Base-by-base conservation (phyloP, 2,113 vertebrate species). In the Carlito syrichta region DNA sequence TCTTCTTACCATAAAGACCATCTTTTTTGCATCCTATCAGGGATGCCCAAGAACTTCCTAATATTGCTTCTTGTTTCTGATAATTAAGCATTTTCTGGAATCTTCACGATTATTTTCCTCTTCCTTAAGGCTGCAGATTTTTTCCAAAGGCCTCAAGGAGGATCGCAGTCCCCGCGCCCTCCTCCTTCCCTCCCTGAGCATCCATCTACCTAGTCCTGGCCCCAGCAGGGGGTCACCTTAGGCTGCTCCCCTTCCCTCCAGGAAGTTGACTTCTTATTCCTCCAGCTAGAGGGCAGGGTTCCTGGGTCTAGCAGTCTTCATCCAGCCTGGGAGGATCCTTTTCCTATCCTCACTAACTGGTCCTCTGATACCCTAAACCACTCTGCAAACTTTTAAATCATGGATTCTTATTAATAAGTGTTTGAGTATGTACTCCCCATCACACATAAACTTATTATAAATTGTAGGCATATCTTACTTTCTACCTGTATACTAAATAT, bases 181-280 rank as follows among this genome's bases (percentile, higher is more conserved):
- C 63, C 63, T 63, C 13, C 38, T 35, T 38, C 22, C 45, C 25
- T 5, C 4, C 62, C 60, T 56, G 40, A 63, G 56, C 19, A 71
- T 30, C 16, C 52, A 52, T 9, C 62, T n/a, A 4, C 52, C 48
- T 5, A 30, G 9, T 45, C 79, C 12, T 50, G 19, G 52, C 30
- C 0, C 45, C 2, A 0, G 5, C 6, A 12, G 22, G 54, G 56
- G 77, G 32, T 7, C 8, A 3, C 32, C 76, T 2, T 3, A 10
- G 86, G 77, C 50, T 50, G 25, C 20, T 3, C 27, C 16, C 22
- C 60, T 23, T 50, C 48, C 56, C 60, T 23, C 2, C 2, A 35
- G 25, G 66, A n/a, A 2, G 4, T 45, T 30, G 32, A 35, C 30
- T 38, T 62, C 48, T 50, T 84, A 54, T 20, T 77, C 58, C 77